Conservation (phyloP, 2,797 vertebrate genomes). For the Merluccius polli region DNA sequence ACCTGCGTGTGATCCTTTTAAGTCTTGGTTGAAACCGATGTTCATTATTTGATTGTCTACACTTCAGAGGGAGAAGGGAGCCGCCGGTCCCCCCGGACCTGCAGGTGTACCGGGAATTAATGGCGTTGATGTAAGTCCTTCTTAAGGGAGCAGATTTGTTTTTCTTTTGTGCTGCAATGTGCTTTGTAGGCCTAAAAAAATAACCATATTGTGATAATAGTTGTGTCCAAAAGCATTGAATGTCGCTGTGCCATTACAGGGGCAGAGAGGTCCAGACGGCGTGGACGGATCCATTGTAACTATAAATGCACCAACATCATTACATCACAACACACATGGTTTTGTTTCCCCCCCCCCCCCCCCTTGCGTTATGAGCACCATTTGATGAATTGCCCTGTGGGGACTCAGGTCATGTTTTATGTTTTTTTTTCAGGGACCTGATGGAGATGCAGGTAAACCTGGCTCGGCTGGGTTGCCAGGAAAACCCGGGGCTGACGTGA, state of each 20-base stretch:
- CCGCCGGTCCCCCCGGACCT: conserved; percentile 81
- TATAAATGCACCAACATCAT: conserved; percentile 33
- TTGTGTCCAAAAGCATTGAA: not conserved
- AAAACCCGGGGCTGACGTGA: conserved; percentile 91
- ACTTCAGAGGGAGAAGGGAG: conserved; percentile 65
- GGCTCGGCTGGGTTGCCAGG: conserved; percentile 89
- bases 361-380: conserved; percentile 5
- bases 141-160: not conserved
- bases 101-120: conserved; percentile 94
- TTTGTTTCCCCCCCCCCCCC: conserved; percentile 4
- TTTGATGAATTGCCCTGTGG: not conserved
- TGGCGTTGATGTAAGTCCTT: conserved; percentile 86
- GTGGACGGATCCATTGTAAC: conserved; percentile 80
- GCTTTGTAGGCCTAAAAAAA: not conserved
- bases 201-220: not conserved
- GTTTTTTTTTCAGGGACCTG: conserved; percentile 80
- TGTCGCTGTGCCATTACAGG: conserved; percentile 70
- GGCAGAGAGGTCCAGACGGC: conserved; percentile 86
- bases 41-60: not conserved
- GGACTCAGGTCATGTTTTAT: not conserved
- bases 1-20: not conserved
- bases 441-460: conserved; percentile 85
- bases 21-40: not conserved
- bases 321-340: conserved; percentile 6
- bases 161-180: not conserved